Base-by-base conservation (phyloP, 2,113 vertebrate species). In the Hippocampus comes region DNA sequence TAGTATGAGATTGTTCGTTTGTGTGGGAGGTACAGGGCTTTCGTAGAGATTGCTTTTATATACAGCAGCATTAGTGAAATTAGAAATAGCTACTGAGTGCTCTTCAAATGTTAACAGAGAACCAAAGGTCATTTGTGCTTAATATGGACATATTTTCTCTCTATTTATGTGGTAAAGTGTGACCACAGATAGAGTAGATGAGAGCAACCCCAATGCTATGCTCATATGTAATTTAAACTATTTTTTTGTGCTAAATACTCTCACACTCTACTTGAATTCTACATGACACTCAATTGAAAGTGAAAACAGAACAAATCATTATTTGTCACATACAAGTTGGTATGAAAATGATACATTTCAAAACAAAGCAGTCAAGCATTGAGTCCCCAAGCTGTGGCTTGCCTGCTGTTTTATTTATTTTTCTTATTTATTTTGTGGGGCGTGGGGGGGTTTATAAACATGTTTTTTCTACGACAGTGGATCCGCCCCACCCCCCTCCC, bases 61-160 rank as follows among this genome's bases (percentile, higher is more conserved):
- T 81, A 87, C 88, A 86, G 84, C 85, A 76, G 83, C 82, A 81
- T 78, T 80, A 89, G 86, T 91, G 82, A 89, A 89, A 91, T 88
- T 88, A 83, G 73, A 74, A 82, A 77, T 74, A 72, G 85, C 78
- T 72, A 77, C 82, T 78, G 86, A 93, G 91, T 89, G 90, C 89
- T 78, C 92, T 92, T 88, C 86, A 92, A 73, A 83, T 87, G 82
- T 87, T 85, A 75, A 87, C 85, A 88, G 73, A 77, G 82, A 83
- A 85, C 80, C 77, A 70, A 63, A 71, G 74, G 67, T 79, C 77
- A 78, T 82, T 84, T 84, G 72, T 73, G 68, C 69, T 71, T 73
- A 79, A 85, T 86, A 86, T 82, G 85, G 89, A 87, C 89, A 90
- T 71, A 77, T 79, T 75, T 76, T 73, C 73, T 82, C 69, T 75